Base-by-base conservation (phyloP, 2,797 vertebrate species). In the Coilia nasus region DNA sequence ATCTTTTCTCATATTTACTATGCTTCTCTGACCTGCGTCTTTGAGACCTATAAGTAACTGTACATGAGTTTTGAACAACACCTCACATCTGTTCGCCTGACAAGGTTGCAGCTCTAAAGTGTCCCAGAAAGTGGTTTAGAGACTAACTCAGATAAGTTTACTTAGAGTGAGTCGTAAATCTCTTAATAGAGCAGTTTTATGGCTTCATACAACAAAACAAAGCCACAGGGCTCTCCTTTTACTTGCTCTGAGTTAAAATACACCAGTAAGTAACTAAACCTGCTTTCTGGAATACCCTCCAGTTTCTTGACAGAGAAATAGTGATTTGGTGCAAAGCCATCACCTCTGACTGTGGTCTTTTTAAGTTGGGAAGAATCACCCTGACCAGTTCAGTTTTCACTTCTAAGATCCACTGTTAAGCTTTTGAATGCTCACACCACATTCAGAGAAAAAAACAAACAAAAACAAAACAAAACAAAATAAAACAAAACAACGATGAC, bases 351-450 rank as follows among this genome's bases (percentile, higher is more conserved):
- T 41, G 15, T 75, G 17, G 15, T 19, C 15, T 19, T 7, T 7
- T 67, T 67, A 28, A 44, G 31, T 10, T 78, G 31, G 35, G 23
- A 1, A 15, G 71, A 35, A 78, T 21, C n/a, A 25, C 62, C 12
- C 9, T 19, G 1, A 71, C 67, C 15, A 35, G 1, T 2, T 31
- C 31, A 17, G 28, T 35, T 35, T 75, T 19, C 28, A 15, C 12
- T 15, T n/a, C 23, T 64, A 25, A 25, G 6, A 12, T 31, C 12
- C 46, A 25, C 25, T 67, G 11, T 62, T 64, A 82, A 82, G 50
- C 47, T 59, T 82, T 83, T 84, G 83, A 84, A 82, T 81, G 23
- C 82, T 17, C 7, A 50, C 35, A 83, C 71, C 47, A 83, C 62
- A 57, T 57, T 57, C 62, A 46, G 23, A 25, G 2, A 64, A 47